Base-by-base conservation (phyloP, 2,888 invertebrate genomes). In the Calameuta filiformis region DNA sequence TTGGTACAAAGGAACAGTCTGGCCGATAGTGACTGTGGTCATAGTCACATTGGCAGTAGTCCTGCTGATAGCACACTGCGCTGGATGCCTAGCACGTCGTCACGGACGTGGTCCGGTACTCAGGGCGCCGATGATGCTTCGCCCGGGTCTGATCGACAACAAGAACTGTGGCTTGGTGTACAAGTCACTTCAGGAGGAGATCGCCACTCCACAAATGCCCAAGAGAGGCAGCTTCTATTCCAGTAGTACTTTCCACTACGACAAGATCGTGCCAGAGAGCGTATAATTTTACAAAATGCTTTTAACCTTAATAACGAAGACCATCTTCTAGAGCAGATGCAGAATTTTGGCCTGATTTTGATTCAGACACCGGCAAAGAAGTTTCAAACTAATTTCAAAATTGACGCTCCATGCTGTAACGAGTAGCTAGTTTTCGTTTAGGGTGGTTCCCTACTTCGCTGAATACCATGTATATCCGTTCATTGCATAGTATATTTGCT, bases 121-220 rank as follows among this genome's bases (percentile, higher is more conserved):
- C 69, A 89, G 91, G 81, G 89, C 91, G 11, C 91, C 91, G 3
- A 85, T 91, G 89, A 91, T 91, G 12, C 86, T 91, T 12, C 89
- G 91, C 35, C 91, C 88, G 69, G 90, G 91, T 40, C 85, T 91
- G 56, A 83, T 88, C 30, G 91, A 91, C 80, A 95, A 95, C 92
- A 95, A 95, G 87, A 95, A 95, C 90, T 95, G 95, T 85, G 95
- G 95, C 4, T 93, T 96, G 80, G 95, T 96, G 33, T 96, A 96
- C 92, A 95, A 95, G 88, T 96, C 96, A 83, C 92, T 96, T 77
- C 95, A 96, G 15, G 96, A 96, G 90, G 96, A 96, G 84, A 94
- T 96, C 83, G 93, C 94, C 15, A 94, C 95, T 75, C 94, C 95
- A 6, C 92, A 94, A 87, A 94, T 95, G 86, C 95, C 96, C 75